A percentile compares a stretch with the other conserved stretches of the same genome.
phyloP scores from a whole-genome alignment of 1,140 invertebrate genomes.

The Rhynchophorus ferrugineus region DNA sequence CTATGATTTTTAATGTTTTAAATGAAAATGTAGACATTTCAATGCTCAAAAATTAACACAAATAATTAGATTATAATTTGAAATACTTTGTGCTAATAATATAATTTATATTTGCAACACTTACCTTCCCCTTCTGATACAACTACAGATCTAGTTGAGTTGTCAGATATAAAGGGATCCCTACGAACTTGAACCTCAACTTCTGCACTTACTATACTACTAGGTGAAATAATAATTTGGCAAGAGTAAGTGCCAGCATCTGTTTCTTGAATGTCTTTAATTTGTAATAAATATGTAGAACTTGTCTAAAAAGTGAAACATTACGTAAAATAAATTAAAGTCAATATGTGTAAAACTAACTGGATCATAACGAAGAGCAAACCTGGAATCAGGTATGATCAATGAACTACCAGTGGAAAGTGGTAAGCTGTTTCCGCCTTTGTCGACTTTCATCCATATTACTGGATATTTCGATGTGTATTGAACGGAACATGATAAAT shows the following conservation, averaged over 20 bases:
- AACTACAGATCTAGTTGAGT: constrained; percentile 80
- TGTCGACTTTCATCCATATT: constrained; percentile 63
- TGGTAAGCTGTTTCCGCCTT: constrained; percentile 52
- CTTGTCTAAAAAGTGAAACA: constrained; percentile 27
- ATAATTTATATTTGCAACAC: too few species aligned
- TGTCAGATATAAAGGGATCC: constrained; percentile 86
- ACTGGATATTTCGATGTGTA: constrained; percentile 80
- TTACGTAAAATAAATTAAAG: neutral
- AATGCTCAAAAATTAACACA: too few species aligned
- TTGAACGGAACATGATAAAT: constrained; percentile 82
- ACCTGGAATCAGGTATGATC: constrained; percentile 79
- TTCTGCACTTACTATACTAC: constrained; percentile 71
- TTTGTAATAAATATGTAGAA: constrained; percentile 48
- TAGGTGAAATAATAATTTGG: constrained; percentile 72
- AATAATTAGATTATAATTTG: too few species aligned
- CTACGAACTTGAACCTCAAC: constrained; percentile 76
- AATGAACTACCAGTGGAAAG: constrained; percentile 73
- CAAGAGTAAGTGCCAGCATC: constrained; percentile 85
- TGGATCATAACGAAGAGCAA: constrained; percentile 75
- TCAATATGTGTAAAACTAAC: constrained; percentile 41
- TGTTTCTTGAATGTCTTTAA: constrained; percentile 92
- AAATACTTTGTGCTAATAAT: too few species aligned
- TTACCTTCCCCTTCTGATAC: constrained; percentile 70
- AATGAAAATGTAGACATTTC: too few species aligned
- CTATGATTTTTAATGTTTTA: too few species aligned